Evolutionary conservation across 2,888 invertebrate species (phyloP).

Genomic region (Metalampra italica): DNA sequence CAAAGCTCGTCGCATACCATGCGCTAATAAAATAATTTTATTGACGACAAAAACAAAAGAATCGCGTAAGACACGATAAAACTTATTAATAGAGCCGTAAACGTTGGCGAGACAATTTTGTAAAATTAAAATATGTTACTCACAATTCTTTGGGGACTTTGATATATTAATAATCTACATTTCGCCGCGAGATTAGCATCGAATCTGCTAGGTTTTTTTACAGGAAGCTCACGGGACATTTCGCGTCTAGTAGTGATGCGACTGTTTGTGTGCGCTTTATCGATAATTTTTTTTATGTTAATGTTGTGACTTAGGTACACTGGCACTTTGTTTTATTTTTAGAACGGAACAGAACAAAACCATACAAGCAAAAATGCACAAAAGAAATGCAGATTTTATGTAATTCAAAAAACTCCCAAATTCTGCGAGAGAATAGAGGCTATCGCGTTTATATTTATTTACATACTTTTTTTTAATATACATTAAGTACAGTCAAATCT

Average conservation of each 20-base stretch:
- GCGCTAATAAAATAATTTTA: constrained; percentile 50
- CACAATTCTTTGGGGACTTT: constrained; percentile 32
- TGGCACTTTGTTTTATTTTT: too few relatives aligned
- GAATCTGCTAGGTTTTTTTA: constrained; percentile 38
- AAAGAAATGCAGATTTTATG: too few relatives aligned
- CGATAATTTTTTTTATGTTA: too few relatives aligned
- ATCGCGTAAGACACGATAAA: constrained; percentile 64
- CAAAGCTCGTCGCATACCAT: constrained; percentile 32
- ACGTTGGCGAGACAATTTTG: constrained; percentile 26
- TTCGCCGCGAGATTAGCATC: constrained; percentile 59
- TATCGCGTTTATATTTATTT: too few relatives aligned
- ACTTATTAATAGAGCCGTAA: constrained; percentile 63
- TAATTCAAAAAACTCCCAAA: too few relatives aligned
- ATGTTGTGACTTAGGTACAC: too few relatives aligned
- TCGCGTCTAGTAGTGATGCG: constrained; percentile 45
- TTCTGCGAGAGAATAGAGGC: too few relatives aligned
- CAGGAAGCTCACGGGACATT: constrained; percentile 41
- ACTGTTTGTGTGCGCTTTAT: constrained; percentile 4
- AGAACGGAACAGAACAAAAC: too few relatives aligned
- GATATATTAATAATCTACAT: constrained; percentile 59
- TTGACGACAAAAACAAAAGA: constrained; percentile 59
- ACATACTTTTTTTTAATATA: too few relatives aligned
- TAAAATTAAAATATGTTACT: constrained; percentile 26
- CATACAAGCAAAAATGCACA: too few relatives aligned
- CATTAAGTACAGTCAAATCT: too few relatives aligned